Conservation (phyloP, 2,797 vertebrate species). For the Carduelis carduelis region DNA sequence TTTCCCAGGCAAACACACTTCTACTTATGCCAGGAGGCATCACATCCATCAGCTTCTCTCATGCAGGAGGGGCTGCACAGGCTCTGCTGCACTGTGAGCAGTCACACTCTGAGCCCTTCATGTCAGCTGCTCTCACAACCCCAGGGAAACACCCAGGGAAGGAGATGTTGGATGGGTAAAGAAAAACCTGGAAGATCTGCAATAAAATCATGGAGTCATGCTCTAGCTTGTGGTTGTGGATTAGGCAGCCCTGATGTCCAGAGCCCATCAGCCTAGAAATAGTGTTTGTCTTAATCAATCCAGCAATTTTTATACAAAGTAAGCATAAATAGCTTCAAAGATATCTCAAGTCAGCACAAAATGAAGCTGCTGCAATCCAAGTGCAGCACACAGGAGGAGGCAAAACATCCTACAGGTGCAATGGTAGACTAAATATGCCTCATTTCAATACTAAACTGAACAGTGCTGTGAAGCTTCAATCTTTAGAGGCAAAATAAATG, state of each 20-base stretch:
- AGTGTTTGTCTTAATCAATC: neutral
- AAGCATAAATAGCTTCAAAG: neutral
- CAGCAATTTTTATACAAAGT: neutral
- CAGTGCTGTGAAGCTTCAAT: neutral
- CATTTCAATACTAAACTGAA: neutral
- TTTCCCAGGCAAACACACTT: conserved; percentile 33
- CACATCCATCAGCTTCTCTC: conserved; percentile 31
- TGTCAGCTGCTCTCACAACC: neutral
- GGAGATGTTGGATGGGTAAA: neutral
- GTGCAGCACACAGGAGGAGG: neutral
- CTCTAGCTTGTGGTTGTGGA: neutral
- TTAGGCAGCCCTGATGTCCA: neutral
- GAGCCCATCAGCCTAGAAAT: neutral
- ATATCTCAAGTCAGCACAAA: neutral
- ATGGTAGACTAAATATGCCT: neutral
- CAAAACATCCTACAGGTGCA: neutral
- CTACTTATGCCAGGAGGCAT: conserved; percentile 48
- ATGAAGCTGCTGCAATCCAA: neutral
- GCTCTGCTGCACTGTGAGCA: neutral
- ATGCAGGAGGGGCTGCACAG: neutral
- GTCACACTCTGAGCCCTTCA: neutral
- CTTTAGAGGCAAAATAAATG: neutral
- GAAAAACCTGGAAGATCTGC: neutral
- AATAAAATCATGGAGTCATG: neutral
- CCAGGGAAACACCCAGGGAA: neutral